These are phyloP conservation scores for Galerucella nymphaeae DNA, from an alignment of 2,888 invertebrate genomes.

Conservation along the genomic window DNA sequence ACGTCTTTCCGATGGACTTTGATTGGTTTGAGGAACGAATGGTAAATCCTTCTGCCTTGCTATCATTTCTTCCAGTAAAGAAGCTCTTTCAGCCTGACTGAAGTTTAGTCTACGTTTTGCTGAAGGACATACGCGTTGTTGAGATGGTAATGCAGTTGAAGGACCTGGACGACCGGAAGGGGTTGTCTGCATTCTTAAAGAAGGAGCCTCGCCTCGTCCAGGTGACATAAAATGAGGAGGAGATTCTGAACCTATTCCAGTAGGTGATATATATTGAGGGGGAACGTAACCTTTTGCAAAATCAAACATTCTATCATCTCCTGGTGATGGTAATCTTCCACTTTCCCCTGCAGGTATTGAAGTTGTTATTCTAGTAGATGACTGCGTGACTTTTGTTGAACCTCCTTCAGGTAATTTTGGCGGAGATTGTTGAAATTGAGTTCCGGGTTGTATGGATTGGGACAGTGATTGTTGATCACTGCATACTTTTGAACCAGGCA, in stretches of 20 bases:
- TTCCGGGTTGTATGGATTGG: background rate
- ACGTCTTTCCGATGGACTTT: background rate
- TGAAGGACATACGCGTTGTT: background rate
- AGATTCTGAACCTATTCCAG: slow-evolving; percentile 7
- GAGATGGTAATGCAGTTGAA: background rate
- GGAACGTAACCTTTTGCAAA: slow-evolving; percentile 22
- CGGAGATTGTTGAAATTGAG: background rate
- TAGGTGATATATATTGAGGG: slow-evolving; percentile 14
- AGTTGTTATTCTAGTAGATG: background rate
- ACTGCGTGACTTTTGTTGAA: background rate
- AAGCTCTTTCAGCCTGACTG: background rate
- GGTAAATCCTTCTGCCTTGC: background rate
- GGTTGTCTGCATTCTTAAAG: background rate
- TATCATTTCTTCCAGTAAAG: background rate
- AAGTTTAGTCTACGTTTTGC: slow-evolving; percentile 7
- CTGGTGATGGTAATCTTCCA: background rate
- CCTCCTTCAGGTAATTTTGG: background rate
- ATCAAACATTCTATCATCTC: slow-evolving; percentile 12
- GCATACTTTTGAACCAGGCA: background rate
- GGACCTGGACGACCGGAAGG: background rate
- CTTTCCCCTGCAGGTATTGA: background rate
- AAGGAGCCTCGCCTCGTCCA: too few species aligned
- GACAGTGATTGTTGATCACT: background rate
- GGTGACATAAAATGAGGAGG: background rate
- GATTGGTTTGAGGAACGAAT: background rate